Conservation (phyloP, 2,797 vertebrate species). For the Lindbergichthys nudifrons region DNA sequence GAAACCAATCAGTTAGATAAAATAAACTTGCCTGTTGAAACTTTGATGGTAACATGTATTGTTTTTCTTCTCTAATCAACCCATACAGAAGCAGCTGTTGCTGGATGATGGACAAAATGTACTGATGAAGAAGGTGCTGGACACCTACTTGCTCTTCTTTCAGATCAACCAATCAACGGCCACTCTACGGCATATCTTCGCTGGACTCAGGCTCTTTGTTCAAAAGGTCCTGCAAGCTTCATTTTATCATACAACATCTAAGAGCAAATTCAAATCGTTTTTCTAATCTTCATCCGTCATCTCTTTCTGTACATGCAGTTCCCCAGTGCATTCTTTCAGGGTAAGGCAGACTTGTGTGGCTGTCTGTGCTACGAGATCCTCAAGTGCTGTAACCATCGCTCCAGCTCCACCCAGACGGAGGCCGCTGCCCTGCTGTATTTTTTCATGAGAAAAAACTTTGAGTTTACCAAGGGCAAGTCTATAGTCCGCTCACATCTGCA, state of each 20-base stretch:
- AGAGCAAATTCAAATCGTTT: neutral
- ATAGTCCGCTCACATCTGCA: conserved; percentile 98
- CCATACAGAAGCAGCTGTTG: conserved; percentile 90
- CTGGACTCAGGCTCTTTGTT: conserved; percentile 93
- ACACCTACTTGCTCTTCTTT: conserved; percentile 96
- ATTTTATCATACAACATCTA: neutral
- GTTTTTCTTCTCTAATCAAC: neutral
- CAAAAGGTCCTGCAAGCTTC: conserved; percentile 87
- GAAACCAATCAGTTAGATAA: neutral
- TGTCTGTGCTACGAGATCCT: conserved; percentile 97
- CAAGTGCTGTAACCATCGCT: conserved; percentile 97
- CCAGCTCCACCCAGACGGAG: conserved; percentile 94
- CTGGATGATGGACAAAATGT: conserved; percentile 95
- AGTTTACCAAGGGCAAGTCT: conserved; percentile 96
- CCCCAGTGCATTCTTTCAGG: conserved; percentile 95
- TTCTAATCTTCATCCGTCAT: neutral
- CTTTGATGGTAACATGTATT: conserved; percentile 4
- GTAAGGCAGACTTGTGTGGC: conserved; percentile 96
- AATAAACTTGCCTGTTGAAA: neutral
- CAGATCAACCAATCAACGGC: conserved; percentile 97
- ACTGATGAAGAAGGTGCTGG: conserved; percentile 97
- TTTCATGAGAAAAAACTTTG: conserved; percentile 99
- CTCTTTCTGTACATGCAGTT: conserved; percentile 83
- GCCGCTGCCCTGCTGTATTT: conserved; percentile 96
- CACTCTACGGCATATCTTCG: conserved; percentile 93